Evolutionary conservation across 92 coral and sea anemone genomes (phyloP).

Genomic region (Zoanthus gigantus): DNA sequence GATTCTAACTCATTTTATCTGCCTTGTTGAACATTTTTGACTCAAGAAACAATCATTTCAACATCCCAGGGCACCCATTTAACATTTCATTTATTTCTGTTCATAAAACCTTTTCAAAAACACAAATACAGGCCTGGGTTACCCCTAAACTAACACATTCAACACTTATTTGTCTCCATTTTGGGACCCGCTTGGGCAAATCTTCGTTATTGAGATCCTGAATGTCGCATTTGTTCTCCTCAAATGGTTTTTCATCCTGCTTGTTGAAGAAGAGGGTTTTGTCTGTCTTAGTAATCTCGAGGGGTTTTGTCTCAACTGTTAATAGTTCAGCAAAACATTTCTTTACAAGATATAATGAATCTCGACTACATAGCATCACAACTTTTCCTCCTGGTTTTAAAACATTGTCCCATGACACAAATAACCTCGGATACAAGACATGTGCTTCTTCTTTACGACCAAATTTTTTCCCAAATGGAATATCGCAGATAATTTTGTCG

Average conservation of each 20-base stretch:
- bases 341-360: background rate
- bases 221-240: background rate
- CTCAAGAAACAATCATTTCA: background rate
- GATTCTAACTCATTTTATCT: no score
- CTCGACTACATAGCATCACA: conserved; percentile 23
- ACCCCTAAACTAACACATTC: conserved; percentile 34
- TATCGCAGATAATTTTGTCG: conserved; percentile 25
- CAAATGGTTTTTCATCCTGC: background rate
- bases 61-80: background rate
- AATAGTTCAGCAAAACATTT: background rate
- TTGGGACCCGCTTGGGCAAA: background rate
- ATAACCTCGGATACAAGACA: conserved; percentile 6
- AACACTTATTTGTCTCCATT: conserved; percentile 13
- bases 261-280: background rate
- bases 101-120: conserved; percentile 31
- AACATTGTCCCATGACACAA: conserved; percentile 23
- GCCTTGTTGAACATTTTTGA: no score
- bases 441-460: conserved; percentile 15
- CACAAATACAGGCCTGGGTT: conserved; percentile 38
- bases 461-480: conserved; percentile 47
- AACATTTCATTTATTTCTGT: background rate
- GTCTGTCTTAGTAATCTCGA: background rate
- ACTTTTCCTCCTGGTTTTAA: conserved; percentile 26
- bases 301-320: background rate
- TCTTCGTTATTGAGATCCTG: background rate